These are phyloP conservation scores for Megaleporinus macrocephalus DNA, from an alignment of 2,113 vertebrate genomes.

Conservation along the genomic window DNA sequence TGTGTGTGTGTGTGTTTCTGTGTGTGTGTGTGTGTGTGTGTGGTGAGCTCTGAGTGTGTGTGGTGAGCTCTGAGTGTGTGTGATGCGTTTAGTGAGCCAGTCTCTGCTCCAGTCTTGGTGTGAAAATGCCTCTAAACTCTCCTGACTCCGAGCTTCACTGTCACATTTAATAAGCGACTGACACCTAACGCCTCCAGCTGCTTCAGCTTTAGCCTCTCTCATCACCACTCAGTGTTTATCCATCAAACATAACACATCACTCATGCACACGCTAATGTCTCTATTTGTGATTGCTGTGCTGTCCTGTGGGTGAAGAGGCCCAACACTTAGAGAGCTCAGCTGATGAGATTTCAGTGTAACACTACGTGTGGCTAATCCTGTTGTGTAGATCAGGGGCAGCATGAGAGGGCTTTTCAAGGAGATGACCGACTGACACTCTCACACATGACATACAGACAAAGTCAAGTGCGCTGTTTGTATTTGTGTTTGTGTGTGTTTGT, in stretches of 20 bases:
- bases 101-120: neutral
- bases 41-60: neutral
- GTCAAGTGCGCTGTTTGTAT: constrained; percentile 6
- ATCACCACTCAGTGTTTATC: constrained; percentile 28
- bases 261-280: constrained; percentile 32
- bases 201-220: constrained; percentile 28
- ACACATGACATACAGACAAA: neutral
- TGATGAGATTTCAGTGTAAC: constrained; percentile 36
- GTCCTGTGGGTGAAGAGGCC: constrained; percentile 5
- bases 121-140: constrained; percentile 5
- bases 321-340: constrained; percentile 23
- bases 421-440: neutral
- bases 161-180: constrained; percentile 36
- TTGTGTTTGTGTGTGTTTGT: neutral
- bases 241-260: constrained; percentile 17
- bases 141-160: constrained; percentile 16
- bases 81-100: constrained; percentile 1
- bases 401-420: neutral
- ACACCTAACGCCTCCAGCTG: constrained; percentile 40
- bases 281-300: constrained; percentile 12
- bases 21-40: neutral
- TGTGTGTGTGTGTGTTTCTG: neutral
- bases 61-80: too few relatives aligned
- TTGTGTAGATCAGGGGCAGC: neutral
- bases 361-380: neutral